Evolutionary conservation across 2,113 vertebrate species (phyloP), one percentile per base, ranked within the genome.

Genomic region (Hystrix brachyura): DNA sequence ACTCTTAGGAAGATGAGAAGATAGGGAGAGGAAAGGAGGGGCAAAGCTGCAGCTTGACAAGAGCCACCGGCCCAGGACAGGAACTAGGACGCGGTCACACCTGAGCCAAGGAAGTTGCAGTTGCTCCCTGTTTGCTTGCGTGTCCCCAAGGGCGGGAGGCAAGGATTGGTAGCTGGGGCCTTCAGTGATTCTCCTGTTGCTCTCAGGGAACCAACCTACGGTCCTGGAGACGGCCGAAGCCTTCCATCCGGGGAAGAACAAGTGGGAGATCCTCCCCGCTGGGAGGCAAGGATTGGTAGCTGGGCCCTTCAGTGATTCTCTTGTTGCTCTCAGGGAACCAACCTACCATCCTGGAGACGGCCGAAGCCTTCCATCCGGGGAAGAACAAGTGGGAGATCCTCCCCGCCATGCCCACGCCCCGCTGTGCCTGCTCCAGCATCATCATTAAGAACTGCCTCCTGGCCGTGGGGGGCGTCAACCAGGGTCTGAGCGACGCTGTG

Each of bases 381-480:
- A 99, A 99, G 98, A 99, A 99, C 97, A 99, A 99, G 93, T 99
- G 99, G 99, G 99, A 99, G 98, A 98, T 46, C 48, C 94, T 99
- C 71, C 99, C 99, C 0, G 98, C 99, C 48, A 99, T 99, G 99
- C 99, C 98, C 83, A 99, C 99, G 0, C 99, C 99, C 0, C 99
- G 99, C 97, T 99, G 99, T 18, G 99, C 99, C 78, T 99, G 99
- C 94, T 99, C 99, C 98, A 99, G 99, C 98, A 99, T 99, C 1
- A 98, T 99, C 32, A 96, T 99, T 91, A 98, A 98, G 97, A 99
- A 99, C 97, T 99, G 99, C 87, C 99, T 99, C 92, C 98, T 99
- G 95, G 99, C 99, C 0, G 99, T 99, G 23, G 99, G 99, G 0
- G 99, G 99, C 0, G 99, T 99, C 96, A 99, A 99, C 98, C 99